A percentile compares a stretch with the other conserved stretches of the same genome.
Conservation (phyloP, 2,113 vertebrate genomes). For the Dicrurus megarhynchus region DNA sequence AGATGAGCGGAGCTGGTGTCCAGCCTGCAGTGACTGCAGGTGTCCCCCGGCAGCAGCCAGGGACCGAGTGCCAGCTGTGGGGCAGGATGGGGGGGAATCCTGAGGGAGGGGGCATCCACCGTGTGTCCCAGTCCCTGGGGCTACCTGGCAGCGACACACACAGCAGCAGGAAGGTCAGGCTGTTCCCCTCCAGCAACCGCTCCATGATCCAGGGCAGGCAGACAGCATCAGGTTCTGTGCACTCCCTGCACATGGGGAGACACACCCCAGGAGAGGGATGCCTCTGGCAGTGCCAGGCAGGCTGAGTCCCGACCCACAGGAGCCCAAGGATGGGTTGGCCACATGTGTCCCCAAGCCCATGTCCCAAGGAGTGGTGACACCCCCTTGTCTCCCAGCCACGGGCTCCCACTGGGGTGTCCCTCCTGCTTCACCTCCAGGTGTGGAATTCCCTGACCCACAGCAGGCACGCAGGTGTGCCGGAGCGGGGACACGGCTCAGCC, state of each 20-base stretch:
- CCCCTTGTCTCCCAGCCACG: neutral
- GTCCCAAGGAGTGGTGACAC: accelerated
- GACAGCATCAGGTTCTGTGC: neutral
- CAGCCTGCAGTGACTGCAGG: accelerated
- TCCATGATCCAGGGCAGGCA: slow-evolving; percentile 60
- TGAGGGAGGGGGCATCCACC: neutral
- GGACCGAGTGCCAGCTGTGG: accelerated
- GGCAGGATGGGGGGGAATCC: neutral
- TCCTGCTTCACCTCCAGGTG: neutral
- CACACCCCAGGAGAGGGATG: neutral
- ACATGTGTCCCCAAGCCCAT: neutral
- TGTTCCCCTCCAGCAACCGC: slow-evolving; percentile 66
- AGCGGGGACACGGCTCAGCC: neutral
- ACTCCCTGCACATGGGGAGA: slow-evolving; percentile 42
- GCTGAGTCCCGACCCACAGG: accelerated
- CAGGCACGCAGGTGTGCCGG: accelerated
- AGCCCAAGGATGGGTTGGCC: neutral
- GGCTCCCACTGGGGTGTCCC: neutral
- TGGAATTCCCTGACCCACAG: accelerated
- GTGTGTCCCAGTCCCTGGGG: neutral
- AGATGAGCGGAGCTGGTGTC: neutral
- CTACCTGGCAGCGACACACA: slow-evolving; percentile 68
- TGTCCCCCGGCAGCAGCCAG: accelerated
- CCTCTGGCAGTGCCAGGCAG: neutral
- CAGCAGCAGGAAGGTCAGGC: slow-evolving; percentile 64